Percentiles rank a stretch among this genome's conserved stretches.
phyloP scores from a whole-genome alignment of 2,888 invertebrate genomes.

The Athrips mouffetella region DNA sequence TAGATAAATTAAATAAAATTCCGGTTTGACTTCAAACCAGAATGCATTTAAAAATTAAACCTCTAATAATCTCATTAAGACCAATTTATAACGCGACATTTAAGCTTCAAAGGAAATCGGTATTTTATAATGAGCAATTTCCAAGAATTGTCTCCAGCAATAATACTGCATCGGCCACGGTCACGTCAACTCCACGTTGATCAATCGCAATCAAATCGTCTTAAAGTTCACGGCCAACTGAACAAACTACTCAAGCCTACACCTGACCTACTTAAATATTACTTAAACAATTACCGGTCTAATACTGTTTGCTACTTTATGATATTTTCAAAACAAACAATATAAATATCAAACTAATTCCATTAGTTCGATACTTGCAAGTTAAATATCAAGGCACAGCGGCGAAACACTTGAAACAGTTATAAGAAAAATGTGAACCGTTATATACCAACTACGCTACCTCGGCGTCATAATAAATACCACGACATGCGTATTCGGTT shows the following conservation, averaged over 20 bases:
- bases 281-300: conserved; percentile 31
- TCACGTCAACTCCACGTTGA: conserved; percentile 22
- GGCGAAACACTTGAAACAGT: conserved; percentile 9
- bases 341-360: conserved; percentile 23
- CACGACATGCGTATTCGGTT: too few relatives aligned
- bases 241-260: conserved; percentile 10
- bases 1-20: too few relatives aligned
- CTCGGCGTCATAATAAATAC: too few relatives aligned
- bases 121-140: not conserved
- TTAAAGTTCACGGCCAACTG: conserved; percentile 13
- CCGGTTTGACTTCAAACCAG: too few relatives aligned
- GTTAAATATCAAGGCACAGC: conserved; percentile 2
- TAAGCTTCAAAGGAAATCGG: too few relatives aligned
- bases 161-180: conserved; percentile 15
- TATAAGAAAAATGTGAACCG: conserved; percentile 10
- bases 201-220: conserved; percentile 34
- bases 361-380: too few relatives aligned
- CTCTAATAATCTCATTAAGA: too few relatives aligned
- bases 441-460: too few relatives aligned
- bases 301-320: conserved; percentile 19
- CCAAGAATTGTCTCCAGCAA: not conserved
- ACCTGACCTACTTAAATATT: conserved; percentile 39
- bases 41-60: too few relatives aligned
- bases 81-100: not conserved
- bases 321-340: not conserved